Evolutionary conservation across 2,888 invertebrate species (phyloP), one percentile per base, ranked within the genome.

Genomic region (Trichogramma evanescens): DNA sequence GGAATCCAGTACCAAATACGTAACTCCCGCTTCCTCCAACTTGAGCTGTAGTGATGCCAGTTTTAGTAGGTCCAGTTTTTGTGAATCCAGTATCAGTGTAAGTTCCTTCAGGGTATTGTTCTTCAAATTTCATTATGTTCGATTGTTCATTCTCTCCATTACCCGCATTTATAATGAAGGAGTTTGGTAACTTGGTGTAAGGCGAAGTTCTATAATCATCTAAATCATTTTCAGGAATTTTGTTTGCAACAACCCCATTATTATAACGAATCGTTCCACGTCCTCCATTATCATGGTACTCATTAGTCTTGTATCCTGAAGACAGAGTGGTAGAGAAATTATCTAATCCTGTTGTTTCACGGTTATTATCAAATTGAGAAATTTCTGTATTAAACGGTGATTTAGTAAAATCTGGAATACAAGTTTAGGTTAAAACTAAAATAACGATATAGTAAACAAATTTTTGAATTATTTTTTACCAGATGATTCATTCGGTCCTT

Each of bases 21-120:
- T 76, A 77, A 54, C 69, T 73, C 1, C 73, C 76, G 54, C 72
- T 74, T 6, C 76, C 77, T 5, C 76, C 75, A 4, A 75, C 61
- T 54, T 72, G 66, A 42, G 76, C 76, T 6, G 73, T 74, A 3
- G 72, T 72, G 52, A 73, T 72, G 4, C 77, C 76, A 3, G 77
- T 76, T 50, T 69, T 74, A 0, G 76, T 76, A 6, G 70, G 69
- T 13, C 75, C 77, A 4, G 73, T 74, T 66, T 78, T 77, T 0
- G 75, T 75, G 50, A 78, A 77, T 41, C 71, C 74, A 61, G 66
- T 69, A 56, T 67, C 67, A 6, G 70, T 71, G 6, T 62, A 67
- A 0, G 58, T 13, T 13, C 61, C 65, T 38, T 59, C 56, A 10
- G 63, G 51, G 8, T 43, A 43, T n/a, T 52, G 42, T 4, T 65